A percentile compares a stretch with the other conserved stretches of the same genome.
These are phyloP conservation scores for Melopsittacus undulatus DNA, from an alignment of 2,797 vertebrate genomes.

Conservation along the genomic window DNA sequence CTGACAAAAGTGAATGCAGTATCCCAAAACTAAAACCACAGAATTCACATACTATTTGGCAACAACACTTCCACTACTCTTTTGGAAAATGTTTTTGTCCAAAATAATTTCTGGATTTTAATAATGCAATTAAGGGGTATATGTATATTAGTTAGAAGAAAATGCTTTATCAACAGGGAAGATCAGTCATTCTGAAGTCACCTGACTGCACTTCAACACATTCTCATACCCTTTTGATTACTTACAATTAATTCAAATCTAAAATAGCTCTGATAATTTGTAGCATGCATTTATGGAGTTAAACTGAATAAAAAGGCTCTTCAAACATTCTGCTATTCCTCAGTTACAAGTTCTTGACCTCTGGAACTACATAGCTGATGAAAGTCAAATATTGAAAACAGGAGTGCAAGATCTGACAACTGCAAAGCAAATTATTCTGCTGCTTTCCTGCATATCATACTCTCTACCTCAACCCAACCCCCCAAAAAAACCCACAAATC, in stretches of 20 bases:
- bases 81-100: background rate
- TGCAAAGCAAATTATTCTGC: background rate
- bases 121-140: background rate
- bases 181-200: background rate
- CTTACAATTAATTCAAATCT: background rate
- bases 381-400: background rate
- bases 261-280: background rate
- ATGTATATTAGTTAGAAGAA: background rate
- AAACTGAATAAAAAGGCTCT: background rate
- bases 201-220: background rate
- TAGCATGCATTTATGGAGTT: background rate
- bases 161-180: background rate
- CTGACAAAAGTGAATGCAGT: background rate
- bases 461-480: accelerated
- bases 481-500: background rate
- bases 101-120: background rate
- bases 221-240: background rate
- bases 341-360: background rate
- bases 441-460: background rate
- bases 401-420: background rate
- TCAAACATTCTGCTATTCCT: background rate
- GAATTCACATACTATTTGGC: background rate
- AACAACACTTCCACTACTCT: background rate
- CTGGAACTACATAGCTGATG: background rate
- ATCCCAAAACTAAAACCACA: background rate